These are phyloP conservation scores for Homalodisca vitripennis DNA, from an alignment of 1,140 invertebrate species.

Conservation along the genomic window DNA sequence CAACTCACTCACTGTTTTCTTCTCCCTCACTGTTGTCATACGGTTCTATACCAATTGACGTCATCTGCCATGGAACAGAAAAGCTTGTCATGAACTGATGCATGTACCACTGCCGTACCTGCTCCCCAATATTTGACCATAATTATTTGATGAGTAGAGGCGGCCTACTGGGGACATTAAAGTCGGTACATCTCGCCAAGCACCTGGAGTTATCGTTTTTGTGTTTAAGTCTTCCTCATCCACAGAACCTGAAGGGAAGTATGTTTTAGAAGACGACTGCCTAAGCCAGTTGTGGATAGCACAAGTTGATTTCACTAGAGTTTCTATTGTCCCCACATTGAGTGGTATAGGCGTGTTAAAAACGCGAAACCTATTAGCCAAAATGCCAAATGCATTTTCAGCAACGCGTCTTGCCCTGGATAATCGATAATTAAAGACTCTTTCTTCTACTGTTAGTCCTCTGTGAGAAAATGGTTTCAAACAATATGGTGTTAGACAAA, in stretches of 20 bases:
- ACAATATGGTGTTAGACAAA: conserved; percentile 49
- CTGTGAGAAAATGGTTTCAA: conserved; percentile 34
- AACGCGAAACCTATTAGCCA: conserved; percentile 48
- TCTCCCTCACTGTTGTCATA: not conserved
- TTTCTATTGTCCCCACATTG: conserved; percentile 36
- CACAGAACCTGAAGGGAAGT: not conserved
- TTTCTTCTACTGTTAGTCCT: conserved; percentile 37
- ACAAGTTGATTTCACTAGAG: not conserved
- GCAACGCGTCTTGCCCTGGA: conserved; percentile 33
- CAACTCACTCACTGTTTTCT: not conserved
- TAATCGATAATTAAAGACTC: conserved; percentile 46
- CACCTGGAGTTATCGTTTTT: not conserved
- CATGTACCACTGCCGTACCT: not conserved
- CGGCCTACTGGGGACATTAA: not conserved
- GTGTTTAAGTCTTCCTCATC: not conserved
- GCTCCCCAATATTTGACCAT: not conserved
- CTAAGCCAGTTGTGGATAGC: not conserved
- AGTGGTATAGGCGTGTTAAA: conserved; percentile 45
- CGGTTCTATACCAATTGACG: not conserved
- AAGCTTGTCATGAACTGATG: not conserved
- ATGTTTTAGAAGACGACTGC: not conserved
- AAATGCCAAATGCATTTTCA: conserved; percentile 45
- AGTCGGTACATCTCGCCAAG: not conserved
- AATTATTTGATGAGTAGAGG: not conserved
- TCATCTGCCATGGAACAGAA: not conserved